Evolutionary conservation across 64 coral and sea anemone genomes (phyloP), one percentile per base, ranked within the genome.

Genomic region (Astreopora myriophthalma): DNA sequence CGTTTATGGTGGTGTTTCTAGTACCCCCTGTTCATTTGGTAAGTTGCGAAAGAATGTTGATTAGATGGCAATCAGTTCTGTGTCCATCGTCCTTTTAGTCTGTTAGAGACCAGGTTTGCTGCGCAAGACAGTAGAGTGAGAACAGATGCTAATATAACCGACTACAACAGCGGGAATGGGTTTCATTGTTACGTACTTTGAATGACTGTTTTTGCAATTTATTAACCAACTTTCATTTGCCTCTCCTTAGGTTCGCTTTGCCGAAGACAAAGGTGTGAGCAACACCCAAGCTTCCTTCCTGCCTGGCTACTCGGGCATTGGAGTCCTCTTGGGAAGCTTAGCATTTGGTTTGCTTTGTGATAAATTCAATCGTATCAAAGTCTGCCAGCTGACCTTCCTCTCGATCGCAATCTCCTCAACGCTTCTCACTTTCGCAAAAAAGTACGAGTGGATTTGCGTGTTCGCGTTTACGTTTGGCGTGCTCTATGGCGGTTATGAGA

Each of bases 11-110:
- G 20, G 87, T 89, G 13, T 89, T 89, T 24, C 14, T 89, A 19
- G 87, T 89, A 14, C 87, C 87, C 33, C 79, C 79, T 48, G 87
- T 89, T 33, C 87, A 89, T 89, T 78, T 89, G 87, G 87, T 89
- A 89, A 89, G 87, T 79, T 25, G 17, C 20, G 29, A 46, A 6
- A 46, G 4, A 46, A 46, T 46, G n/a, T n/a, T n/a, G n/a, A n/a
- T n/a, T n/a, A n/a, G n/a, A n/a, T n/a, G n/a, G n/a, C n/a, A n/a
- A n/a, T n/a, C n/a, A n/a, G n/a, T n/a, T n/a, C n/a, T n/a, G n/a
- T n/a, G n/a, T n/a, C n/a, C n/a, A n/a, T n/a, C n/a, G n/a, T n/a
- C n/a, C n/a, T n/a, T n/a, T n/a, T n/a, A n/a, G n/a, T n/a, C n/a
- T n/a, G n/a, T n/a, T n/a, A n/a, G n/a, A n/a, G n/a, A n/a, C n/a